These are phyloP conservation scores for Mormyrus lacerda DNA, from an alignment of 2,113 vertebrate species.

Conservation along the genomic window DNA sequence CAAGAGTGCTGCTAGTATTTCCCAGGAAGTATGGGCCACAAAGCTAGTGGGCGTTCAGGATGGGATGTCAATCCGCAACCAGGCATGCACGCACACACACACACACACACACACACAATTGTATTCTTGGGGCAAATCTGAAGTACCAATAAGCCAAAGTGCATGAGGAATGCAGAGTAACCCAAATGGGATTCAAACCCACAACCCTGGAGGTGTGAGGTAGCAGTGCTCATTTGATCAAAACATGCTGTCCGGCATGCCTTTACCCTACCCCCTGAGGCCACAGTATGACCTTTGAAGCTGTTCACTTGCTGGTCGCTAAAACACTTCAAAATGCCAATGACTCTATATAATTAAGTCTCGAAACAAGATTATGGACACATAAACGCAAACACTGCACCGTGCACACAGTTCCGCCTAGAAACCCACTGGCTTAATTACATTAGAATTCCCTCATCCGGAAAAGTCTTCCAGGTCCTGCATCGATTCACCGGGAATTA, in stretches of 20 bases:
- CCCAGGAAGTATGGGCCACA: neutral
- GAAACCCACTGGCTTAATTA: constrained; percentile 3
- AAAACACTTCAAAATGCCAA: neutral
- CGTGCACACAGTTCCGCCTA: neutral
- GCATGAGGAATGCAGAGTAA: neutral
- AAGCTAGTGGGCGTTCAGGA: neutral
- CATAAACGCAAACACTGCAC: neutral
- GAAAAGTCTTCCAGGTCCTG: neutral
- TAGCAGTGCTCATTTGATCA: neutral
- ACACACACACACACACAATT: neutral
- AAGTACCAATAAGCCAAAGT: neutral
- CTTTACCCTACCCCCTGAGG: neutral
- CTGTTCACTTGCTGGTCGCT: neutral
- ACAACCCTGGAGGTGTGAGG: neutral
- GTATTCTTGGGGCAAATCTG: neutral
- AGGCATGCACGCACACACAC: neutral
- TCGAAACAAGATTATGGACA: neutral
- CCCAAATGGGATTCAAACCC: neutral
- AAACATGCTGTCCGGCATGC: neutral
- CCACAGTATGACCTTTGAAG: neutral
- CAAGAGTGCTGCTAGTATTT: neutral
- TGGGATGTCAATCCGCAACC: neutral
- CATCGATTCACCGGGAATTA: constrained; percentile 4
- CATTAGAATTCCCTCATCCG: neutral
- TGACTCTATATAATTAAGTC: neutral